phyloP scores from a whole-genome alignment of 2,888 invertebrate genomes.

The Phragmatobia fuliginosa region DNA sequence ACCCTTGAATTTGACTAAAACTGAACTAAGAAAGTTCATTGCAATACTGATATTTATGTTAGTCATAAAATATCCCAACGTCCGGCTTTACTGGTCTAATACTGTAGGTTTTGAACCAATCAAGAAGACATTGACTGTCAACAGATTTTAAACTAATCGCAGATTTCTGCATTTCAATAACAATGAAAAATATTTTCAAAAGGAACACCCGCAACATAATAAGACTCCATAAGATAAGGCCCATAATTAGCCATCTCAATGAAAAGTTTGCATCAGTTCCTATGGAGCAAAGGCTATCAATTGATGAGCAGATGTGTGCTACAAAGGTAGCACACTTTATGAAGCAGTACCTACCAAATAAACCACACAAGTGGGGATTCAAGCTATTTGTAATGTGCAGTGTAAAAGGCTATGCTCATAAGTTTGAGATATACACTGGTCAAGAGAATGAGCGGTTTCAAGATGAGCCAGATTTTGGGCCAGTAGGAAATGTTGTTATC shows the following conservation, averaged over 20 bases:
- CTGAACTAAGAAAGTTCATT: constrained; percentile 54
- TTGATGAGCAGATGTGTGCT: constrained; percentile 38
- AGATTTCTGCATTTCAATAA: constrained; percentile 57
- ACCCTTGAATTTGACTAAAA: constrained; percentile 29
- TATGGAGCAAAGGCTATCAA: constrained; percentile 51
- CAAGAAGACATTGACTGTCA: constrained; percentile 48
- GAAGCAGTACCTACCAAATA: constrained; percentile 49
- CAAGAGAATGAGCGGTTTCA: constrained; percentile 46
- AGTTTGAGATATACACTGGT: constrained; percentile 49
- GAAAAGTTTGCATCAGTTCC: constrained; percentile 52
- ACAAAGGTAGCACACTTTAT: constrained; percentile 57
- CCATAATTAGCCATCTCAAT: constrained; percentile 55
- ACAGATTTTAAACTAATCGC: constrained; percentile 56
- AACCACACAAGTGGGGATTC: constrained; percentile 47
- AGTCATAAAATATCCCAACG: constrained; percentile 53
- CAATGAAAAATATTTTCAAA: constrained; percentile 52
- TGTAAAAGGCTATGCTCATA: constrained; percentile 46
- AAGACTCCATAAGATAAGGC: constrained; percentile 54
- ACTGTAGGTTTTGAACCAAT: constrained; percentile 57
- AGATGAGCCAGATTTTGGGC: constrained; percentile 57
- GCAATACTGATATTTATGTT: constrained; percentile 53
- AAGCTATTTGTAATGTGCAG: constrained; percentile 46
- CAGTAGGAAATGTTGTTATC: constrained; percentile 51
- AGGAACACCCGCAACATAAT: constrained; percentile 50
- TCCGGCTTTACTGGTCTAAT: constrained; percentile 56